Percentiles rank a stretch among this genome's conserved stretches.
Evolutionary conservation across 2,888 invertebrate genomes (phyloP).

Genomic region (Apocheima hispidaria): DNA sequence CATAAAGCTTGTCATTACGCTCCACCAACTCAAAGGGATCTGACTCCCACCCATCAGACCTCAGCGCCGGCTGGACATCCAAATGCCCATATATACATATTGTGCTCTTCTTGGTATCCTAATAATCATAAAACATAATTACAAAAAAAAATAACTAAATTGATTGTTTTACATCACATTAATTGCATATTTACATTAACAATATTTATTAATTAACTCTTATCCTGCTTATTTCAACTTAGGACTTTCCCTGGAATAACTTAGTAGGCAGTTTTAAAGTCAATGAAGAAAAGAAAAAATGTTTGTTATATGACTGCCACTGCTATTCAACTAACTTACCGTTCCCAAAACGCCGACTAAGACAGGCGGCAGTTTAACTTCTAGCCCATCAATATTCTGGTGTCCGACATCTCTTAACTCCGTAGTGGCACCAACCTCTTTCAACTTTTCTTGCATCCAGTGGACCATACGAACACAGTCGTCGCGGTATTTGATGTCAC

Average conservation of each 20-base stretch:
- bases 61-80: conserved; percentile 98
- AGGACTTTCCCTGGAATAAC: too few relatives aligned
- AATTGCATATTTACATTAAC: too few relatives aligned
- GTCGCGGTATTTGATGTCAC: conserved; percentile 92
- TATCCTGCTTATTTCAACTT: too few relatives aligned
- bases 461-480: conserved; percentile 95
- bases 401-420: conserved; percentile 92
- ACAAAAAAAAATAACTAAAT: too few relatives aligned
- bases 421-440: conserved; percentile 89
- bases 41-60: conserved; percentile 97
- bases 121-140: background rate
- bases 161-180: too few relatives aligned
- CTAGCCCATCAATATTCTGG: conserved; percentile 90
- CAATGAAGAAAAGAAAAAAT: too few relatives aligned
- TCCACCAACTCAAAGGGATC: conserved; percentile 97
- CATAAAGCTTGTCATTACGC: conserved; percentile 95
- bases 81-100: conserved; percentile 98
- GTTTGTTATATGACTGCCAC: too few relatives aligned
- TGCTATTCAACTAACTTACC: too few relatives aligned
- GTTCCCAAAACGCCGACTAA: conserved; percentile 92
- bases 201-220: too few relatives aligned
- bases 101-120: conserved; percentile 95
- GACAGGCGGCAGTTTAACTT: conserved; percentile 94
- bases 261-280: too few relatives aligned
- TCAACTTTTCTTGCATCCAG: conserved; percentile 91